phyloP scores from a whole-genome alignment of 2,113 vertebrate species.

The Dicaeum eximium region DNA sequence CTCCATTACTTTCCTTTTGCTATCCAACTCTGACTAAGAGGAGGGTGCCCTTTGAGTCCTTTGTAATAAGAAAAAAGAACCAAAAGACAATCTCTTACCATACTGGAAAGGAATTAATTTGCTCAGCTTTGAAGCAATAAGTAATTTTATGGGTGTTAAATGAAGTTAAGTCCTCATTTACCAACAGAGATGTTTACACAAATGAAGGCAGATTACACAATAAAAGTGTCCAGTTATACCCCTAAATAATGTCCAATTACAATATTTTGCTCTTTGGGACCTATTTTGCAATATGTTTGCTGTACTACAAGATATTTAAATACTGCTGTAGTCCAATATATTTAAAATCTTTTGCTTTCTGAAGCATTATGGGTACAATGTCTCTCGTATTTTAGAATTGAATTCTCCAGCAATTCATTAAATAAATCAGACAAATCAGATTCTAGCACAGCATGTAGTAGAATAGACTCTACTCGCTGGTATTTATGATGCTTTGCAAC shows the following conservation, averaged over 20 bases:
- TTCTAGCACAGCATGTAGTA: neutral
- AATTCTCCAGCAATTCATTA: constrained; percentile 19
- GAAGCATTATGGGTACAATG: neutral
- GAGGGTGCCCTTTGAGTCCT: neutral
- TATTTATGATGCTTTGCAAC: neutral
- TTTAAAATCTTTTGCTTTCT: neutral
- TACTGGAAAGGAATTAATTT: constrained; percentile 27
- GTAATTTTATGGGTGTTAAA: constrained; percentile 31
- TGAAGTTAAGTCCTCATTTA: constrained; percentile 27
- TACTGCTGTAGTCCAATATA: neutral
- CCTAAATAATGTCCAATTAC: constrained; percentile 22
- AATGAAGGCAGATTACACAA: constrained; percentile 8
- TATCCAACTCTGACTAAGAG: neutral
- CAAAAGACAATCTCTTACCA: neutral
- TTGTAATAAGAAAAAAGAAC: neutral
- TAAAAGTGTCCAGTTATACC: neutral
- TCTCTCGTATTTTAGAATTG: neutral
- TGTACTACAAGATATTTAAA: too few species aligned
- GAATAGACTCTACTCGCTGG: neutral
- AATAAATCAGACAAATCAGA: constrained; percentile 15
- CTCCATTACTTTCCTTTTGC: neutral
- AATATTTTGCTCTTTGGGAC: neutral
- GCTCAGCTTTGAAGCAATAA: neutral
- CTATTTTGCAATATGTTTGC: neutral
- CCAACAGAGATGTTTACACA: neutral